A percentile compares a stretch with the other conserved stretches of the same genome.
Evolutionary conservation across 2,797 vertebrate species (phyloP).

Genomic region (Alosa sapidissima): DNA sequence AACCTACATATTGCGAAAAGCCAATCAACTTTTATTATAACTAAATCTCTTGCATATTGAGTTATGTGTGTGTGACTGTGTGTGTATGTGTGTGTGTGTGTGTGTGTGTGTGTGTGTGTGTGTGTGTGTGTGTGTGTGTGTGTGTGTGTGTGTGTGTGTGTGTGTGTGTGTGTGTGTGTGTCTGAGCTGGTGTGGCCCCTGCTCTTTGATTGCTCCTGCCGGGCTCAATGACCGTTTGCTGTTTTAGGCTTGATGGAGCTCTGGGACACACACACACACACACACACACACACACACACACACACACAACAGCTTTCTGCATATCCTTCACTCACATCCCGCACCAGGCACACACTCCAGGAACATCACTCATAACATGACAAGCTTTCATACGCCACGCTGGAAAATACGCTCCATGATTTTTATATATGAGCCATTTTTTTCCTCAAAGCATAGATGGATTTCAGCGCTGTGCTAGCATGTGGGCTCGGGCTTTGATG

Average conservation of each 20-base stretch:
- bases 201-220: conserved; percentile 58
- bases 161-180: no score
- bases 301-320: conserved; percentile 41
- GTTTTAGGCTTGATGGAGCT: conserved; percentile 63
- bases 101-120: neutral
- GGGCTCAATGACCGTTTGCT: conserved; percentile 55
- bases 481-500: conserved; percentile 34
- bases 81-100: neutral
- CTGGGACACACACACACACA: conserved; percentile 30
- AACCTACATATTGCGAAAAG: conserved; percentile 51
- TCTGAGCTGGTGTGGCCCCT: neutral
- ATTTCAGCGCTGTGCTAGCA: neutral
- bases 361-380: conserved; percentile 50
- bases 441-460: neutral
- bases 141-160: no score
- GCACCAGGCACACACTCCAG: conserved; percentile 50
- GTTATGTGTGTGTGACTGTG: conserved; percentile 7
- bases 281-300: neutral
- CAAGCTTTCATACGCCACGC: conserved; percentile 54
- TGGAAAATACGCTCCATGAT: conserved; percentile 52
- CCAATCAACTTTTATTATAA: conserved; percentile 64
- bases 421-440: neutral
- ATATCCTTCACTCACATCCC: conserved; percentile 42
- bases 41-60: conserved; percentile 14
- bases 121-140: conserved; percentile 3